These are phyloP conservation scores for Amiota mariae DNA, from an alignment of 2,888 invertebrate genomes.

Conservation along the genomic window DNA sequence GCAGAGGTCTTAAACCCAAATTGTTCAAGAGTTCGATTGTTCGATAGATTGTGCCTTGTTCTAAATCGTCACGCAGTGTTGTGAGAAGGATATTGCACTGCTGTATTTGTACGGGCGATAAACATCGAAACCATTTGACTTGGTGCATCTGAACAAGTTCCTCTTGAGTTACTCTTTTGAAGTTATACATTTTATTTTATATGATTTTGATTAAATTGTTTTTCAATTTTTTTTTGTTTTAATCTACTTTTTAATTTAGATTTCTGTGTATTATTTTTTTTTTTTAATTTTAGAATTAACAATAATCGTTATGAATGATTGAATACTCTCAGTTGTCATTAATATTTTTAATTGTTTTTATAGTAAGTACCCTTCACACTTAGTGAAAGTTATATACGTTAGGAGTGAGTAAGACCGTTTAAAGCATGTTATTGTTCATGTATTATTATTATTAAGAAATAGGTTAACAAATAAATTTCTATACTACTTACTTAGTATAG, in stretches of 20 bases:
- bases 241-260: background rate
- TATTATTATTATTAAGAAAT: no score
- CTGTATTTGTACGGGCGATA: slow-evolving; percentile 58
- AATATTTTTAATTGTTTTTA: no score
- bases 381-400: no score
- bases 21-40: slow-evolving; percentile 41
- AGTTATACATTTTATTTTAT: background rate
- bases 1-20: slow-evolving; percentile 63
- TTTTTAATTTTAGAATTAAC: background rate
- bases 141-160: background rate
- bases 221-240: background rate
- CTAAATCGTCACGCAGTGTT: slow-evolving; percentile 66
- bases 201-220: background rate
- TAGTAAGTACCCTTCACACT: no score
- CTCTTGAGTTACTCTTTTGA: background rate
- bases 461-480: no score
- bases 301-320: no score
- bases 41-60: slow-evolving; percentile 64
- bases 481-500: no score
- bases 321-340: no score
- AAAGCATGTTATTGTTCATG: no score
- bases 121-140: slow-evolving; percentile 64
- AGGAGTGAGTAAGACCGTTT: no score
- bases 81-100: slow-evolving; percentile 57
- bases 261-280: background rate